Percentiles rank a stretch among this genome's conserved stretches.
These are phyloP conservation scores for Pseudomyrmex flavicornis DNA, from an alignment of 1,140 invertebrate genomes.

Conservation along the genomic window DNA sequence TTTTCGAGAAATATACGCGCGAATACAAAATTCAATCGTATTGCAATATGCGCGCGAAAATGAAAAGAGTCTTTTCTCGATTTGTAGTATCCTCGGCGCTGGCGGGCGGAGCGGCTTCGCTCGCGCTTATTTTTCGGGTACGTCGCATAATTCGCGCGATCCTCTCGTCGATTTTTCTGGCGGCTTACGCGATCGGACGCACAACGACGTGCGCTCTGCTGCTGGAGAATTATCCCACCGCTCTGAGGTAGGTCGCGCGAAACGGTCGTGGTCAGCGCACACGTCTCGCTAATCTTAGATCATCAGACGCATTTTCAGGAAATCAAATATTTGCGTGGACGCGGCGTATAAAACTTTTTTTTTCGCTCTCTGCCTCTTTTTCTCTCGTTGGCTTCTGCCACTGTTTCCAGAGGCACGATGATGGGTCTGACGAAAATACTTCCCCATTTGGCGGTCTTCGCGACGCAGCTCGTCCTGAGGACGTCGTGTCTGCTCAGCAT, in stretches of 20 bases:
- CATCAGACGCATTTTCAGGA: constrained; percentile 49
- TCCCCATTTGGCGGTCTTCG: constrained; percentile 67
- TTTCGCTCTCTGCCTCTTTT: too few relatives aligned
- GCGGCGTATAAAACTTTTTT: neutral
- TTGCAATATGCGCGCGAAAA: too few relatives aligned
- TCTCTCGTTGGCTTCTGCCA: neutral
- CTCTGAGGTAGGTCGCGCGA: constrained; percentile 69
- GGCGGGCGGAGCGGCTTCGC: constrained; percentile 57
- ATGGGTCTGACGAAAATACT: constrained; percentile 71
- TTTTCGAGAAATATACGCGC: too few relatives aligned
- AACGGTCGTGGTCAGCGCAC: neutral
- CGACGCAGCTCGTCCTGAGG: constrained; percentile 62
- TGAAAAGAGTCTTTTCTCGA: neutral
- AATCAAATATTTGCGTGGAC: constrained; percentile 36
- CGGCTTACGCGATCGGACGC: constrained; percentile 69
- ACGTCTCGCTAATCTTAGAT: constrained; percentile 41
- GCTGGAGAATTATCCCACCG: constrained; percentile 77
- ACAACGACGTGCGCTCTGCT: constrained; percentile 68
- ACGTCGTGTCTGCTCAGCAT: constrained; percentile 64
- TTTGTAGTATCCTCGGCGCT: constrained; percentile 70
- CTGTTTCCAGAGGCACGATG: constrained; percentile 71
- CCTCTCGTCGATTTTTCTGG: constrained; percentile 66
- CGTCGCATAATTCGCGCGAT: constrained; percentile 42
- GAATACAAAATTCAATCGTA: too few relatives aligned
- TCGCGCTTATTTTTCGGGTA: constrained; percentile 62